Percentiles rank a stretch among this genome's conserved stretches.
Conservation (phyloP, 2,113 vertebrate genomes). For the Channa maculata region DNA sequence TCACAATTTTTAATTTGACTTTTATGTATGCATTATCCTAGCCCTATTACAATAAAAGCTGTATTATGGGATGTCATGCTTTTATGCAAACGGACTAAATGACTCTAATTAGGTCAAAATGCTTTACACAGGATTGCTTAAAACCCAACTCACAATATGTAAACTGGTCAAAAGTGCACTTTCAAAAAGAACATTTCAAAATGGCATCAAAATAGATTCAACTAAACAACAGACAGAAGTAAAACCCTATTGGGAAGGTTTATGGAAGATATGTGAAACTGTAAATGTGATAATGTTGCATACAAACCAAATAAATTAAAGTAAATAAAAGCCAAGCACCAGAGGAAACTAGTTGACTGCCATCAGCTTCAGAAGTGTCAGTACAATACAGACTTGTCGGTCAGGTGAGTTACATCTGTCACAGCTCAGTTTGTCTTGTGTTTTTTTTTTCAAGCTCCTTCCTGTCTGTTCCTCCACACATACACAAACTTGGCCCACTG, state of each 20-base stretch:
- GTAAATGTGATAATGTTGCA: background rate
- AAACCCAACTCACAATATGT: background rate
- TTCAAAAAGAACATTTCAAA: background rate
- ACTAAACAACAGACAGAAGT: too few species aligned
- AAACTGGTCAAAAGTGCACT: background rate
- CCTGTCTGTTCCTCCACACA: too few species aligned
- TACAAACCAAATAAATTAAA: too few species aligned
- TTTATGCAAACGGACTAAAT: background rate
- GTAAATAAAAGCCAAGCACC: too few species aligned
- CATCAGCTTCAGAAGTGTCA: too few species aligned
- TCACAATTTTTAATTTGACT: background rate
- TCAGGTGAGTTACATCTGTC: too few species aligned
- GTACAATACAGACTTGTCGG: too few species aligned
- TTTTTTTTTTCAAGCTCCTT: too few species aligned
- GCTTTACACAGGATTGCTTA: background rate
- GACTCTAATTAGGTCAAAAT: background rate
- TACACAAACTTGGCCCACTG: too few species aligned
- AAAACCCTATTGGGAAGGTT: background rate
- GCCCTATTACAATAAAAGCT: background rate
- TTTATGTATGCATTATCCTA: background rate
- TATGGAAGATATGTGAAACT: background rate
- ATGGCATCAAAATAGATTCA: too few species aligned
- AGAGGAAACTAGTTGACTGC: too few species aligned
- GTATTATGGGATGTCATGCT: background rate
- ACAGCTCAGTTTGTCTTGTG: too few species aligned